Evolutionary conservation across 2,113 vertebrate species (phyloP), one percentile per base, ranked within the genome.

Genomic region (Suncus etruscus): DNA sequence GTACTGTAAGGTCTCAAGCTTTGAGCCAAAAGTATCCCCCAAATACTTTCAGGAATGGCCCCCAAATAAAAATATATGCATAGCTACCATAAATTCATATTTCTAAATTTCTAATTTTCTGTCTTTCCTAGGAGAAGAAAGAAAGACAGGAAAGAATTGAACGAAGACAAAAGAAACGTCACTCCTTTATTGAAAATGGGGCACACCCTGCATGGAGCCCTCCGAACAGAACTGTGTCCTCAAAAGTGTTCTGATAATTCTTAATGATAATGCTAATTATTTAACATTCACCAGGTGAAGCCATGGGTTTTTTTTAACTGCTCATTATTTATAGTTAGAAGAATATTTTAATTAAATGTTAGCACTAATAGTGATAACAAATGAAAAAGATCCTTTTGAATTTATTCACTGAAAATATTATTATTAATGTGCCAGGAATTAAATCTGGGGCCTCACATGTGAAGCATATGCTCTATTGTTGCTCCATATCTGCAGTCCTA

Each of bases 121-220:
- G 5, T 93, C 95, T 87, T 97, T 86, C 92, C 96, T 96, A 99
- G 99, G 97, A 93, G 94, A 98, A 97, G 74, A 99, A 99, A 97
- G 98, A 98, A 92, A 97, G 96, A 29, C 98, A 97, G 80, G 97
- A 98, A 86, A 98, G 96, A 92, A 97, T 97, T 94, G 97, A 97
- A 77, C 98, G 86, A 95, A 98, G 97, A 83, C 98, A 97, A 70
- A 98, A 96, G 92, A 98, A 97, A 80, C 96, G 97, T 32, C 97
- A 97, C 83, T 95, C 96, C 20, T 96, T 98, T 93, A 97, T 95
- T 65, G 48, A 95, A 47, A 96, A 97, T 83, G 98, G 98, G 72
- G 86, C 96, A 0, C 97, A 96, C 93, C 98, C 97, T 81, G 98
- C 98, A 0, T 99, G 99, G 99, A 99, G 98, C 92, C 99, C 99